These are phyloP conservation scores for Epiperipatus broadwayi DNA, from an alignment of 2,888 invertebrate genomes.

Conservation along the genomic window DNA sequence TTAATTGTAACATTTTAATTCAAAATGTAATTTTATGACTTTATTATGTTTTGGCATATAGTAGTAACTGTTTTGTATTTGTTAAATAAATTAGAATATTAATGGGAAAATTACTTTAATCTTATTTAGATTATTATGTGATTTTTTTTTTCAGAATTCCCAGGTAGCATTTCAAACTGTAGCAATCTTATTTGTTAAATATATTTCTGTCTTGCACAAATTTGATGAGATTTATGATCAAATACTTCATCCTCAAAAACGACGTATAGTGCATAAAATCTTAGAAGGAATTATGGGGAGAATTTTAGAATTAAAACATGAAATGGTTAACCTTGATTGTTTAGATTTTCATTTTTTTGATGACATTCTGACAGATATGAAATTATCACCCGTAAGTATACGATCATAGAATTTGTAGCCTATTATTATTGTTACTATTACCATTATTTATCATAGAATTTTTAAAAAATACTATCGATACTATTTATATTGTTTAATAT, in stretches of 20 bases:
- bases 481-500: no score
- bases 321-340: constrained; percentile 63
- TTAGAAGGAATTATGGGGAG: constrained; percentile 60
- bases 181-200: constrained; percentile 49
- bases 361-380: constrained; percentile 49
- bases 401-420: background rate
- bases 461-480: no score
- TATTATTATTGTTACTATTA: no score
- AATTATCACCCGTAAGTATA: constrained; percentile 44
- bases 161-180: constrained; percentile 28
- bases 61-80: no score
- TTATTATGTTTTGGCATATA: no score
- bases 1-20: no score
- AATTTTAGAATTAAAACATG: constrained; percentile 62
- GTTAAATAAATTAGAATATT: no score
- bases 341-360: constrained; percentile 74
- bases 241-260: constrained; percentile 77
- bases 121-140: background rate
- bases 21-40: no score
- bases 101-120: constrained; percentile 16
- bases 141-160: constrained; percentile 24
- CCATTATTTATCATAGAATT: constrained; percentile 4
- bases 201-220: constrained; percentile 51
- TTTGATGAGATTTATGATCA: constrained; percentile 70
- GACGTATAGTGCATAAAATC: constrained; percentile 49